Base-by-base conservation (phyloP, 1,140 invertebrate genomes). In the Lepidotrigona ventralis region DNA sequence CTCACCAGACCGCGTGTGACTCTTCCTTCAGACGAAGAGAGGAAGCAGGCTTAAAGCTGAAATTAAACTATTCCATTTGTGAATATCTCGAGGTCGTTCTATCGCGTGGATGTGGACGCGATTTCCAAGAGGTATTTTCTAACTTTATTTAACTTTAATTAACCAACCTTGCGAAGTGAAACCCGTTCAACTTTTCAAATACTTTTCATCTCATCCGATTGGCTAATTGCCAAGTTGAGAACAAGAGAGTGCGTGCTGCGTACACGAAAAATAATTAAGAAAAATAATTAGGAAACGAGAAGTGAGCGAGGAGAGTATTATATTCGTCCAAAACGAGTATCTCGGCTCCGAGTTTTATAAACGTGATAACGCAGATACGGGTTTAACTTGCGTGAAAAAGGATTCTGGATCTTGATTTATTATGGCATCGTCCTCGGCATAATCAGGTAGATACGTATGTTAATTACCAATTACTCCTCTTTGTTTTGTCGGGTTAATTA, bases 11-110 rank as follows among this genome's bases (percentile, higher is more conserved):
- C 68, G 46, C n/a, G 53, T 21, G 39, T 19, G 33, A 5, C 53
- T 19, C 33, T 51, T 2, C 39, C 39, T 46, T 39, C 39, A 8
- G 39, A 33, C 39, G 6, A 46, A 46, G 39, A 46, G 39, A 0
- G 1, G n/a, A 21, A 3, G 26, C 17, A 29, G 68, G 54, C 46
- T 71, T 71, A 53, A n/a, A 60, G 9, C 46, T n/a, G 75, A 75
- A 70, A 70, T 83, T 83, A 83, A 79, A 70, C 75, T 82, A 53
- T 63, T 69, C 68, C 81, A 29, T 83, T 60, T 26, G 70, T 5
- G 29, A 83, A 53, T 71, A 29, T 64, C 75, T 15, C 54, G 51
- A 23, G 33, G 33, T 0, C 39, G 39, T 8, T 46, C 39, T 46
- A 8, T 46, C 39, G 39, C 39, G n/a, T n/a, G n/a, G n/a, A n/a